These are phyloP conservation scores for Heterotis niloticus DNA, from an alignment of 2,113 vertebrate species.

Conservation along the genomic window DNA sequence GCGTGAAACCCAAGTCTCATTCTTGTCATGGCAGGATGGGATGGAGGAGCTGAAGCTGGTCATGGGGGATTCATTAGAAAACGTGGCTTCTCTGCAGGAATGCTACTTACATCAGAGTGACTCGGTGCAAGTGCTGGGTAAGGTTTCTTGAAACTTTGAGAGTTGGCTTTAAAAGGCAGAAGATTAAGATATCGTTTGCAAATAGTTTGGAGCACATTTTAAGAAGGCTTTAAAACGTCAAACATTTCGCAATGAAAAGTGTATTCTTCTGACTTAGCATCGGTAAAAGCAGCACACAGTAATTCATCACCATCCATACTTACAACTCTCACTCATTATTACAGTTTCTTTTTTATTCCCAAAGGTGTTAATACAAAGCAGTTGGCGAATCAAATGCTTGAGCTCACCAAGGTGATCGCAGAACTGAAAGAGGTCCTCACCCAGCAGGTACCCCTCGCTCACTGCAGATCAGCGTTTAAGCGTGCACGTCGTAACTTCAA, in stretches of 20 bases:
- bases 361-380: conserved; percentile 88
- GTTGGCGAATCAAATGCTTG: conserved; percentile 87
- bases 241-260: neutral
- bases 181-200: too few species aligned
- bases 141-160: conserved; percentile 22
- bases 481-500: too few species aligned
- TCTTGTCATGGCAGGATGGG: conserved; percentile 65
- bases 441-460: conserved; percentile 75
- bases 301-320: too few species aligned
- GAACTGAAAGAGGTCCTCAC: conserved; percentile 94
- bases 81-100: conserved; percentile 83
- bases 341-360: conserved; percentile 31
- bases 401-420: conserved; percentile 87
- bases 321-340: too few species aligned
- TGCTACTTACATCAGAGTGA: conserved; percentile 93
- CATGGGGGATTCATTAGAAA: conserved; percentile 79
- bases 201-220: too few species aligned
- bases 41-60: conserved; percentile 90
- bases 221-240: too few species aligned
- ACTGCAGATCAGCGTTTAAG: neutral
- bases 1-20: neutral
- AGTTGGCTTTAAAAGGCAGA: too few species aligned
- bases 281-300: too few species aligned
- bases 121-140: conserved; percentile 77
- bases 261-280: neutral